Evolutionary conservation across 2,797 vertebrate species (phyloP).

Genomic region (Xiphorhynchus erythropygius): DNA sequence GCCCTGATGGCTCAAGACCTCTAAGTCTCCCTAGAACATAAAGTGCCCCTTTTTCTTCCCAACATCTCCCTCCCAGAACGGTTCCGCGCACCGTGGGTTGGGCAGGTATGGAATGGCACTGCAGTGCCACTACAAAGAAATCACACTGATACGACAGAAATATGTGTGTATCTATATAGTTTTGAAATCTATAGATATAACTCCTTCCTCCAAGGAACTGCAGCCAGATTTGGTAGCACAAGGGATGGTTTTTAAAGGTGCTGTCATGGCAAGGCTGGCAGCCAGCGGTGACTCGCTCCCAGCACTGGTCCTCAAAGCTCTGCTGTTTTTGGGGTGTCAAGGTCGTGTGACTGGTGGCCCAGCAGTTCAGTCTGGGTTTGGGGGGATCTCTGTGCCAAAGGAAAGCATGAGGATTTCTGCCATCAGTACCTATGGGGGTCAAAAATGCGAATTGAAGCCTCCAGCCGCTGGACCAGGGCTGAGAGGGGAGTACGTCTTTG

Average conservation of each 20-base stretch:
- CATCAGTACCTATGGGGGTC: neutral
- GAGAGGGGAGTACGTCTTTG: slow-evolving; percentile 13
- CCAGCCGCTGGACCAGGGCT: neutral
- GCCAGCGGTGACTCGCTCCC: fast-evolving
- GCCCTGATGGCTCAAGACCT: neutral
- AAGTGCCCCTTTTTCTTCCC: neutral
- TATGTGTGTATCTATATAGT: fast-evolving
- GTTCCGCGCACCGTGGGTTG: fast-evolving
- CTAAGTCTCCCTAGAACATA: fast-evolving
- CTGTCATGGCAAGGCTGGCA: neutral
- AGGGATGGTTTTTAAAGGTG: neutral
- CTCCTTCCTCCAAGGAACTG: fast-evolving
- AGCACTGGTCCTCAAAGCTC: neutral
- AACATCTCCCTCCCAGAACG: neutral
- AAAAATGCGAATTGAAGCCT: neutral
- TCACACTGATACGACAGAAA: fast-evolving
- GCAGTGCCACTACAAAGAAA: neutral
- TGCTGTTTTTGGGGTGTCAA: neutral
- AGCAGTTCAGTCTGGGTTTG: neutral
- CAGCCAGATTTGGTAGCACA: neutral
- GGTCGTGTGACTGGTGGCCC: fast-evolving
- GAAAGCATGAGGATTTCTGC: fast-evolving
- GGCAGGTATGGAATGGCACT: neutral
- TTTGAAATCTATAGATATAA: fast-evolving
- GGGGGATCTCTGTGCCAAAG: neutral